These are phyloP conservation scores for Lypha dubia DNA, from an alignment of 2,888 invertebrate species.

Conservation along the genomic window DNA sequence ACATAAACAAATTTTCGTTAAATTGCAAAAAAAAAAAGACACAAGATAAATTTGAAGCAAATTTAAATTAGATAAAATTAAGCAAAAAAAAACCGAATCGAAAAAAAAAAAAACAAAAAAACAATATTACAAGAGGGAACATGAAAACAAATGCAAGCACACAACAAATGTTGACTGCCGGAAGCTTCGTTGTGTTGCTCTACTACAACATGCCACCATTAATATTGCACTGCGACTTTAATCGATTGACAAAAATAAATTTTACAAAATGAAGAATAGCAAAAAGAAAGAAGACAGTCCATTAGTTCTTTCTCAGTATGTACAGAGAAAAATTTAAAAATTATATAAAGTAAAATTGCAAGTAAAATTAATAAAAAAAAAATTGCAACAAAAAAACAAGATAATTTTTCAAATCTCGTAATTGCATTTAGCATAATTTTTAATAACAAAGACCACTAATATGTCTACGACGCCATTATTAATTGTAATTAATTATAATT, in stretches of 20 bases:
- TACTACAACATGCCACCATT: constrained; percentile 30
- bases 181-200: constrained; percentile 37
- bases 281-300: background rate
- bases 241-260: constrained; percentile 66
- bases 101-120: constrained; percentile 7
- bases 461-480: constrained; percentile 59
- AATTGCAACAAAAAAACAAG: background rate
- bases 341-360: background rate
- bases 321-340: constrained; percentile 9
- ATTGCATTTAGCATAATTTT: constrained; percentile 32
- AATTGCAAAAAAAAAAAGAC: constrained; percentile 37
- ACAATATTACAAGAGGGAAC: constrained; percentile 20
- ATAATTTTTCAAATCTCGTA: constrained; percentile 51
- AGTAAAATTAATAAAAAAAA: background rate
- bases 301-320: constrained; percentile 19
- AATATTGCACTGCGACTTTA: constrained; percentile 54
- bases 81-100: constrained; percentile 9
- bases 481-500: constrained; percentile 70
- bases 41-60: constrained; percentile 47
- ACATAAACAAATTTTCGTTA: constrained; percentile 55
- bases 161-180: constrained; percentile 54
- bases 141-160: background rate
- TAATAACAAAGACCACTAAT: constrained; percentile 30
- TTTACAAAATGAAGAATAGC: constrained; percentile 3
- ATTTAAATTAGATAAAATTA: constrained; percentile 47